These are phyloP conservation scores for Trichomycterus rosablanca DNA, from an alignment of 2,113 vertebrate species.

Conservation along the genomic window DNA sequence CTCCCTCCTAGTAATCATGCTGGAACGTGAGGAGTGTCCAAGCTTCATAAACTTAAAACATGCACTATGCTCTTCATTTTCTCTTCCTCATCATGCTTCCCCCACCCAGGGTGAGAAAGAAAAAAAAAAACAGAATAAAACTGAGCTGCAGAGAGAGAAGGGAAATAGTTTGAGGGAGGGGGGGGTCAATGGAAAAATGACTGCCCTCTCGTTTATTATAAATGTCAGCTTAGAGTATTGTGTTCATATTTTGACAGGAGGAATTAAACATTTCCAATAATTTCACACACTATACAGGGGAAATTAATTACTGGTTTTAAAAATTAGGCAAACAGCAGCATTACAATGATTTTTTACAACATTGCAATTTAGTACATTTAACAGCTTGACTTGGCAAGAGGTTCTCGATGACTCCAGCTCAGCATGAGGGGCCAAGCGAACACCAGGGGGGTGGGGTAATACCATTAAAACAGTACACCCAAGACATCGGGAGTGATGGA, in stretches of 20 bases:
- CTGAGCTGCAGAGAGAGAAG: conserved; percentile 27
- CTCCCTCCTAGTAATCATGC: conserved; percentile 74
- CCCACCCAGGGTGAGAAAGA: conserved; percentile 23
- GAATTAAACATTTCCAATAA: conserved; percentile 15
- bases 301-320: not conserved
- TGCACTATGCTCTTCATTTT: conserved; percentile 56
- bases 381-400: conserved; percentile 13
- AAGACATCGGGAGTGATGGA: conserved; percentile 22
- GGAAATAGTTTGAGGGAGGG: not conserved
- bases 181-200: conserved; percentile 32
- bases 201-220: conserved; percentile 39
- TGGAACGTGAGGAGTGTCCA: conserved; percentile 81
- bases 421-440: conserved; percentile 7
- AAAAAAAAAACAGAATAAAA: conserved; percentile 54
- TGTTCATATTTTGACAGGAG: conserved; percentile 13
- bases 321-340: conserved; percentile 25
- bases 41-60: conserved; percentile 76
- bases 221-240: no score
- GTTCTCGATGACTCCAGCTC: conserved; percentile 6
- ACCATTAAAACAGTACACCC: conserved; percentile 29
- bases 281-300: conserved; percentile 3
- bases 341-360: conserved; percentile 8
- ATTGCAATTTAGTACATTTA: not conserved
- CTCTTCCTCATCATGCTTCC: conserved; percentile 41
- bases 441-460: conserved; percentile 4